These are phyloP conservation scores for Montipora capitata DNA, from an alignment of 92 coral and sea anemone genomes.

Conservation along the genomic window DNA sequence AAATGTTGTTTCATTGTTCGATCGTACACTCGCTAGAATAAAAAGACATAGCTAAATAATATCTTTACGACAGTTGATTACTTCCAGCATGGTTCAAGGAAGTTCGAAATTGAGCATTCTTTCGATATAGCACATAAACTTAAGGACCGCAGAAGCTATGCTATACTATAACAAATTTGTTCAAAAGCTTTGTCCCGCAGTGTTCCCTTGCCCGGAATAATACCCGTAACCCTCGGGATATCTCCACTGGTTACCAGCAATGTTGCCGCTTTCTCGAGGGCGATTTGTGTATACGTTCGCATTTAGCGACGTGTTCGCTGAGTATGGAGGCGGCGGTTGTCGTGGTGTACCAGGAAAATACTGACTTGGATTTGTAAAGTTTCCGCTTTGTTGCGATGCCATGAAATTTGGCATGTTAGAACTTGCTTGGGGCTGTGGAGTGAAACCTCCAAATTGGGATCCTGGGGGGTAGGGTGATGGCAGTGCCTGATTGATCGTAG, in stretches of 20 bases:
- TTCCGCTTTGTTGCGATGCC: conserved; percentile 41
- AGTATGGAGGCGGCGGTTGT: conserved; percentile 53
- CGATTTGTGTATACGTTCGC: conserved; percentile 31
- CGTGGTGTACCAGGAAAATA: conserved; percentile 29
- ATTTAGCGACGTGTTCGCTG: conserved; percentile 29
- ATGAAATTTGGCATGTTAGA: conserved; percentile 33
- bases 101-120: no score
- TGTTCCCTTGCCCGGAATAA: conserved; percentile 54
- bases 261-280: background rate
- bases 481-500: conserved; percentile 27
- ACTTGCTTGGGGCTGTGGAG: conserved; percentile 26
- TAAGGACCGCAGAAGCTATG: background rate
- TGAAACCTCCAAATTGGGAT: conserved; percentile 18
- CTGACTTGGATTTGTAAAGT: conserved; percentile 15
- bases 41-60: no score
- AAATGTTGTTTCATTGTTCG: no score
- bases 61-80: rapidly evolving
- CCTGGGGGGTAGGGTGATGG: conserved; percentile 43
- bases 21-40: no score
- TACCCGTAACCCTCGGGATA: conserved; percentile 61
- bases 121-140: no score
- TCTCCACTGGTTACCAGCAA: conserved; percentile 52
- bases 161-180: no score
- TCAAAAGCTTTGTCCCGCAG: conserved; percentile 51
- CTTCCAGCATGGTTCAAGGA: no score